A percentile compares a stretch with the other conserved stretches of the same genome.
Evolutionary conservation across 2,797 vertebrate genomes (phyloP).

Genomic region (Pelochelys cantorii): DNA sequence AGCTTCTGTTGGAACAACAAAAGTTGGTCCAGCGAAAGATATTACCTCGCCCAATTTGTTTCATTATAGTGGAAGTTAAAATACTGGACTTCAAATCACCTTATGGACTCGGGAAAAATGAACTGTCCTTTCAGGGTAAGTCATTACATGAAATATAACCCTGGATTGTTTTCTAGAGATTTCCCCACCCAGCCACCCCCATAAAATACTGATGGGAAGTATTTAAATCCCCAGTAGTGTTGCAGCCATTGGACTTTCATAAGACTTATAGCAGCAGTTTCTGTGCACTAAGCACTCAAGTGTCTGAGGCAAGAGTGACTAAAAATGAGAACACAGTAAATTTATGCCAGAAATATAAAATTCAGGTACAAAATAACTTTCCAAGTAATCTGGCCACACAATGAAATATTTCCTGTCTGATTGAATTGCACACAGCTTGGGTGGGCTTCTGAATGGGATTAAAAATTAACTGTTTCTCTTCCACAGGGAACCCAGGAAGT

Average conservation of each 20-base stretch:
- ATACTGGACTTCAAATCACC: constrained; percentile 26
- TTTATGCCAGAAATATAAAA: constrained; percentile 54
- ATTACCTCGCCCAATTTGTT: not conserved
- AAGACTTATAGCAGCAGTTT: not conserved
- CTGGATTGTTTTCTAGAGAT: not conserved
- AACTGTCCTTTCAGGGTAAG: constrained; percentile 15
- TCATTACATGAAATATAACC: not conserved
- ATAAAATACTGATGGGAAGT: constrained; percentile 26
- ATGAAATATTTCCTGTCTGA: constrained; percentile 65
- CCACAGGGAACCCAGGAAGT: not conserved
- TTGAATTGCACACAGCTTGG: constrained; percentile 52
- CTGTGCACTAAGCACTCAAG: constrained; percentile 28
- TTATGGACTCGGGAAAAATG: not conserved
- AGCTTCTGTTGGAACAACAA: not conserved
- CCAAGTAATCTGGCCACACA: constrained; percentile 60
- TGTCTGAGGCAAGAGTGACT: constrained; percentile 34
- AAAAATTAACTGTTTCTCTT: not conserved
- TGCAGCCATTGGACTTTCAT: constrained; percentile 23
- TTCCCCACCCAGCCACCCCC: constrained; percentile 15
- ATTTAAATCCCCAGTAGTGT: constrained; percentile 26
- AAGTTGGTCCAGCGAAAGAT: not conserved
- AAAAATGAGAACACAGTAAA: not conserved
- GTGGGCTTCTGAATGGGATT: constrained; percentile 63
- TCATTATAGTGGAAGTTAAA: not conserved
- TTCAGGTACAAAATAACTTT: constrained; percentile 68